phyloP scores from a whole-genome alignment of 2,113 vertebrate species.

The Aplodontia rufa region DNA sequence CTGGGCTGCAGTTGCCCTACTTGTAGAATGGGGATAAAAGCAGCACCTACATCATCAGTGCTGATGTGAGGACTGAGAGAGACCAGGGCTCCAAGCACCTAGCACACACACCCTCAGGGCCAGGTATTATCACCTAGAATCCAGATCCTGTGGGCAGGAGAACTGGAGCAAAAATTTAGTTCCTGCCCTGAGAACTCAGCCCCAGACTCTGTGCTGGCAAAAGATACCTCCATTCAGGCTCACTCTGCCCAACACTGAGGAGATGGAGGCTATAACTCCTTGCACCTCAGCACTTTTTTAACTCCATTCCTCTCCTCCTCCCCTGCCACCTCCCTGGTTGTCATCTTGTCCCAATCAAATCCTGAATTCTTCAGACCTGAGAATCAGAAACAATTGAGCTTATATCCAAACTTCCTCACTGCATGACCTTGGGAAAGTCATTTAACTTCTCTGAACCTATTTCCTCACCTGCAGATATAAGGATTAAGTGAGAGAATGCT shows the following conservation, averaged over 20 bases:
- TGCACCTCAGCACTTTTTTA: background rate
- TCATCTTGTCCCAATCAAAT: background rate
- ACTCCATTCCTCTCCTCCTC: background rate
- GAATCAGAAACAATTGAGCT: background rate
- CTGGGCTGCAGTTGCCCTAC: no score
- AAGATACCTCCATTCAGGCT: background rate
- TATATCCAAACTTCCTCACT: background rate
- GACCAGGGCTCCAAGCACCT: background rate
- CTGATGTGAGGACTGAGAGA: background rate
- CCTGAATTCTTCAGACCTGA: background rate
- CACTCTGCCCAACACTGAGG: background rate
- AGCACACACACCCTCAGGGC: fast-evolving
- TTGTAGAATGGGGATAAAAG: background rate
- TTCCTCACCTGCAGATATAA: no score
- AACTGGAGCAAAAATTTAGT: background rate
- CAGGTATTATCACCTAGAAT: background rate
- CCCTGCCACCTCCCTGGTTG: no score
- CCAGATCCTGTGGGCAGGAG: background rate
- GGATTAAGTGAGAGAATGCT: background rate
- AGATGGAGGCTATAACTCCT: background rate
- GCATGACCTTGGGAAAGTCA: no score
- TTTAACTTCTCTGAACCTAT: no score
- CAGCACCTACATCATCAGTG: background rate
- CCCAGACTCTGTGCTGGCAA: background rate
- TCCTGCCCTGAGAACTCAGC: background rate